Evolutionary conservation across 2,113 vertebrate species (phyloP).

Genomic region (Micromys minutus): DNA sequence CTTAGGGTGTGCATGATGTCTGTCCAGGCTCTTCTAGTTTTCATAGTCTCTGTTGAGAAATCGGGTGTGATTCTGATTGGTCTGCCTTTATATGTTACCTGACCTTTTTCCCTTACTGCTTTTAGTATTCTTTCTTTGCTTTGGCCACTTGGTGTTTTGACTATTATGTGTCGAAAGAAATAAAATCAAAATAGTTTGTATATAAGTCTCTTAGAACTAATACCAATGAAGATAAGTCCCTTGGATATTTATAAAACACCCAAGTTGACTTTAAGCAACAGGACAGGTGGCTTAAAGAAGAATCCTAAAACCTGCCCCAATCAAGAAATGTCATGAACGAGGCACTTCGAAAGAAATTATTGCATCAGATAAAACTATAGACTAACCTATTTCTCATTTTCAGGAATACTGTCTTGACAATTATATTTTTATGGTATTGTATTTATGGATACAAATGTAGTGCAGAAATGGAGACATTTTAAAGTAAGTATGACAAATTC

Average conservation of each 20-base stretch:
- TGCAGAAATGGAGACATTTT: not conserved
- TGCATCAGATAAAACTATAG: not conserved
- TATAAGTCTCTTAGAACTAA: not conserved
- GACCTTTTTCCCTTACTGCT: no score
- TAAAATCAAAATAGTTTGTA: not conserved
- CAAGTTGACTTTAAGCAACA: not conserved
- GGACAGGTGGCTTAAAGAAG: not conserved
- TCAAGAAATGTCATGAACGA: not conserved
- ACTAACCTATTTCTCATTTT: not conserved
- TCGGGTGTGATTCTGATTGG: no score
- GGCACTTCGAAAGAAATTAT: not conserved
- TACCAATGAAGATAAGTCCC: not conserved
- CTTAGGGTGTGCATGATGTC: no score
- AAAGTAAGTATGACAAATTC: not conserved
- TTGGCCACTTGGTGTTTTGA: no score
- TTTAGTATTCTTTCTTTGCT: no score
- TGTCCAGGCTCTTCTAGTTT: no score
- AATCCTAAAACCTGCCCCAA: not conserved
- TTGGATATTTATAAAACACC: not conserved
- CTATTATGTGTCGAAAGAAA: no score
- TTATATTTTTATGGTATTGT: conserved; percentile 5
- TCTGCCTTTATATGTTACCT: no score
- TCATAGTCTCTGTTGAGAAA: no score
- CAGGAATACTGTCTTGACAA: conserved; percentile 1
- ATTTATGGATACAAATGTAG: not conserved